Evolutionary conservation across 2,113 vertebrate genomes (phyloP), one percentile per base, ranked within the genome.

Genomic region (Eurystomus gularis): DNA sequence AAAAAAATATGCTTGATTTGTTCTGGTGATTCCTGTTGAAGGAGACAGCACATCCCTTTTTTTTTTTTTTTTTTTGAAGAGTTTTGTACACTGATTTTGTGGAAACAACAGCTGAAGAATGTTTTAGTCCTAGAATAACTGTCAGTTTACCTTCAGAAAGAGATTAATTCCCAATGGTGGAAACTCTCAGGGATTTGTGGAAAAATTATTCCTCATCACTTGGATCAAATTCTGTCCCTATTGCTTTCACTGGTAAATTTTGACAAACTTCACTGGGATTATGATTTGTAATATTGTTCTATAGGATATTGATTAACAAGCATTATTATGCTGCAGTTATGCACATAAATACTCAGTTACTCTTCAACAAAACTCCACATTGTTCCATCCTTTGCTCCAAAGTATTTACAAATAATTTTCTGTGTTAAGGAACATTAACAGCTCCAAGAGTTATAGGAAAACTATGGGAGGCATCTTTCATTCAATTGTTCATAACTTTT

Each of bases 401-500:
- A 76, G 44, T 40, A 70, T 82, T 94, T 86, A 49, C 35, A 71
- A 94, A 89, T 44, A 80, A 82, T 79, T 80, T 31, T 31, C 54
- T 88, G 35, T 88, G 51, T 62, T 79, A 78, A 91, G 66, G 46
- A 86, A 70, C 18, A 80, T 55, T 76, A 91, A 49, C 16, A 93
- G 75, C 13, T 93, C 33, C 31, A 79, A 86, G 94, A 68, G 13
- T 46, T 89, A 42, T 17, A 79, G 68, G 42, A 80, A 80, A 90
- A 95, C 54, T 44, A 88, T 5, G 60, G 37, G 82, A 90, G 49
- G 28, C 17, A 93, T 95, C 75, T 94, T 88, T 97, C 64, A 84
- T 93, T 94, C 77, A 57, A 72, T 94, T 95, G 96, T 88, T 96
- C 86, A 96, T 97, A 96, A 88, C 62, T 95, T 82, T 83, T 57